phyloP scores from a whole-genome alignment of 2,888 invertebrate species.

The Caenorhabditis sp. region DNA sequence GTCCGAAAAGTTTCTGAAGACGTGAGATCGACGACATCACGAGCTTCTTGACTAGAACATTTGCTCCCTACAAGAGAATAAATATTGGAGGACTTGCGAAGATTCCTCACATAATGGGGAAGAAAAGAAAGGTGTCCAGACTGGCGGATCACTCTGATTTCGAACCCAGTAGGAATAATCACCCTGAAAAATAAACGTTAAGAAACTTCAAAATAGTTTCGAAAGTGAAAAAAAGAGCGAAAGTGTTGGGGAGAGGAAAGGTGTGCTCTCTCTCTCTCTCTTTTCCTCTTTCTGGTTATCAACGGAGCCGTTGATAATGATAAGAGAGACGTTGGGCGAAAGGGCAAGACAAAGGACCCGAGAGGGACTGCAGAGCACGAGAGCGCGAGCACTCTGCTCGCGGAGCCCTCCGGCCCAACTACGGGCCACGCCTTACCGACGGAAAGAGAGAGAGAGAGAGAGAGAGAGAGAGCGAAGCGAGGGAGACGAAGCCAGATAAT shows the following conservation, averaged over 20 bases:
- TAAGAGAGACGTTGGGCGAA: background rate
- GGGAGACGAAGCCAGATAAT: constrained; percentile 9
- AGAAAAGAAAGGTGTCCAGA: background rate
- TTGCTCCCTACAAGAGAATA: background rate
- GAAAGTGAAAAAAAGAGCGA: constrained; percentile 8
- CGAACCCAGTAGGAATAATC: constrained; percentile 21
- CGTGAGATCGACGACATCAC: background rate
- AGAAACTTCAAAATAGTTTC: background rate
- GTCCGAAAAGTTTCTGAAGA: constrained; percentile 8
- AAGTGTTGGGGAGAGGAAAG: constrained; percentile 1
- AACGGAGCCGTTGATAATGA: constrained; percentile 11
- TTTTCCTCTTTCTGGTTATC: no score
- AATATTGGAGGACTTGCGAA: background rate
- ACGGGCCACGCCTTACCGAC: no score
- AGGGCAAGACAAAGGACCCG: constrained; percentile 10
- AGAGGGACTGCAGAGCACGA: no score
- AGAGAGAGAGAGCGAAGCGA: background rate
- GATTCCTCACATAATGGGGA: constrained; percentile 1
- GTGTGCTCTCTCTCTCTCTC: no score
- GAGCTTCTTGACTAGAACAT: constrained; percentile 21
- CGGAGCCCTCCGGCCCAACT: no score
- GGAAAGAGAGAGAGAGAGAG: background rate
- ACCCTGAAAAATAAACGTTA: constrained; percentile 21
- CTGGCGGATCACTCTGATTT: background rate
- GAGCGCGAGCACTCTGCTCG: no score